Conservation (phyloP, 2,113 vertebrate genomes). For the Penelope pileata region DNA sequence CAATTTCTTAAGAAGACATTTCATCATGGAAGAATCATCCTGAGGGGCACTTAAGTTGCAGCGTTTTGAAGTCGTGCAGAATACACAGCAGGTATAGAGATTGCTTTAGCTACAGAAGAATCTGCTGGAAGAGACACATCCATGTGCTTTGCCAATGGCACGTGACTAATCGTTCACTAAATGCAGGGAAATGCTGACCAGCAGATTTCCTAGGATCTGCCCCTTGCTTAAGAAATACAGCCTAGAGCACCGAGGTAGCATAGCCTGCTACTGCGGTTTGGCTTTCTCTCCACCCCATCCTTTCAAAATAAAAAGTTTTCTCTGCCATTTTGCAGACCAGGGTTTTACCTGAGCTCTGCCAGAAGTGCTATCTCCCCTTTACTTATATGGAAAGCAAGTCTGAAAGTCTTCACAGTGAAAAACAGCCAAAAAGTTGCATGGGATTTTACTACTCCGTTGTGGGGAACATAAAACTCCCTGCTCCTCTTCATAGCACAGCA, state of each 20-base stretch:
- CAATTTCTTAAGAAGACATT: not conserved
- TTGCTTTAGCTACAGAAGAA: not conserved
- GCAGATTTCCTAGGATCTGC: not conserved
- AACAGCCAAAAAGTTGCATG: not conserved
- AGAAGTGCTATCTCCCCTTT: not conserved
- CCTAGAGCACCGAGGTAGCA: not conserved
- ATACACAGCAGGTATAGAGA: not conserved
- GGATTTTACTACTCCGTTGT: not conserved
- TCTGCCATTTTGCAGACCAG: not conserved
- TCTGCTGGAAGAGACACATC: not conserved
- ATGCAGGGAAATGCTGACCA: not conserved
- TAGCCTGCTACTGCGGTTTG: not conserved
- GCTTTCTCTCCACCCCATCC: not conserved
- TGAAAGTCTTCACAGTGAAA: not conserved
- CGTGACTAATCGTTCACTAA: not conserved
- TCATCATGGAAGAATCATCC: not conserved
- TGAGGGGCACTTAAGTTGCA: not conserved
- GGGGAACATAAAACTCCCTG: not conserved
- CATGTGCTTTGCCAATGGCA: fast-evolving
- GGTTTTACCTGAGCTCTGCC: not conserved
- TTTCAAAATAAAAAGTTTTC: not conserved
- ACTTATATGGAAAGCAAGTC: not conserved
- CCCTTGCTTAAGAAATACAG: not conserved
- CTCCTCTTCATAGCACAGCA: not conserved
- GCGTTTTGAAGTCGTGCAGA: not conserved